A percentile compares a stretch with the other conserved stretches of the same genome.
These are phyloP conservation scores for Plagodis pulveraria DNA, from an alignment of 2,888 invertebrate species.

Conservation along the genomic window DNA sequence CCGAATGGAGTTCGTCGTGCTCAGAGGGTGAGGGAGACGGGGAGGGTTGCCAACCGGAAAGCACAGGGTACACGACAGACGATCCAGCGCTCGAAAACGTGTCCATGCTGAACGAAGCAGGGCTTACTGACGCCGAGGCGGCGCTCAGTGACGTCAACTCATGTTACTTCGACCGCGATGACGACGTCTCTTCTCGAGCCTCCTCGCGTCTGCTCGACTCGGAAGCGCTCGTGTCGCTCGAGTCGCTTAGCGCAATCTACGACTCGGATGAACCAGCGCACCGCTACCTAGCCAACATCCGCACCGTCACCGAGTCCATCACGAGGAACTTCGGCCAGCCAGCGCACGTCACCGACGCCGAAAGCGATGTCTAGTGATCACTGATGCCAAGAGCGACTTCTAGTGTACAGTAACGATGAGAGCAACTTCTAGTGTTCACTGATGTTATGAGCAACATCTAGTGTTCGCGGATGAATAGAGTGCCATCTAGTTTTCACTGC, in stretches of 20 bases:
- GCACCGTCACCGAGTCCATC: slow-evolving; percentile 91
- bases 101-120: slow-evolving; percentile 93
- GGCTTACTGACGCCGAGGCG: slow-evolving; percentile 94
- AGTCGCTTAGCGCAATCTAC: slow-evolving; percentile 93
- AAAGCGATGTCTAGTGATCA: slow-evolving; percentile 86
- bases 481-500: too few relatives aligned
- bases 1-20: slow-evolving; percentile 90
- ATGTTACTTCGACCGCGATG: slow-evolving; percentile 89
- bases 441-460: too few relatives aligned
- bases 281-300: slow-evolving; percentile 89
- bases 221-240: slow-evolving; percentile 90
- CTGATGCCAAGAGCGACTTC: slow-evolving; percentile 37
- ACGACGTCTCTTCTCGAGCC: slow-evolving; percentile 93
- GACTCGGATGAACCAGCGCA: slow-evolving; percentile 88
- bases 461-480: too few relatives aligned
- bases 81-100: slow-evolving; percentile 94
- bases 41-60: slow-evolving; percentile 84
- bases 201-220: slow-evolving; percentile 92
- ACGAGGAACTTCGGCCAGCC: slow-evolving; percentile 91
- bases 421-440: too few relatives aligned
- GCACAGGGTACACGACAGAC: slow-evolving; percentile 94
- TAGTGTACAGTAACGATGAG: not conserved
- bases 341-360: slow-evolving; percentile 86
- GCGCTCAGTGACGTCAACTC: slow-evolving; percentile 95
- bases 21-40: slow-evolving; percentile 84